Evolutionary conservation across 2,888 invertebrate genomes (phyloP).

Genomic region (Morinoia aosen): DNA sequence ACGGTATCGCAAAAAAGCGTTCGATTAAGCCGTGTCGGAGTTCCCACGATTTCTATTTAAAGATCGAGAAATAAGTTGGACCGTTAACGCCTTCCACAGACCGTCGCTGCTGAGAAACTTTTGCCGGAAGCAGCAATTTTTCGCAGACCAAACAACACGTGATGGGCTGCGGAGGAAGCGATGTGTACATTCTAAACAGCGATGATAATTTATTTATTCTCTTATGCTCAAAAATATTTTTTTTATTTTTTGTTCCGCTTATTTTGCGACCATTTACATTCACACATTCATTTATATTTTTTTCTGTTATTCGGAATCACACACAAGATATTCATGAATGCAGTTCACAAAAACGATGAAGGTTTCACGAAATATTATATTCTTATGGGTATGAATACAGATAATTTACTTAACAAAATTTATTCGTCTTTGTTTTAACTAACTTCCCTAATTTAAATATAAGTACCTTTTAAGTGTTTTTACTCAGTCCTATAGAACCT

Average conservation of each 20-base stretch:
- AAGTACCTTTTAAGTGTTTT: not conserved
- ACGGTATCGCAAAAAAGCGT: not conserved
- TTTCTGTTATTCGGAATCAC: not conserved
- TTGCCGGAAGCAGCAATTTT: slow-evolving; percentile 13
- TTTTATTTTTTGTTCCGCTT: no score
- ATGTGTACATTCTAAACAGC: no score
- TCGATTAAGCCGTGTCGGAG: not conserved
- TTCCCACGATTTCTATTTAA: slow-evolving; percentile 38
- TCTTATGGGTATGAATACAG: not conserved
- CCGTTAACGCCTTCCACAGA: not conserved
- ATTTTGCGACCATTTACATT: no score
- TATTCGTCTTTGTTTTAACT: not conserved
- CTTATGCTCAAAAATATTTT: no score
- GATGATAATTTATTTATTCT: no score
- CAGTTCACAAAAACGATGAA: not conserved
- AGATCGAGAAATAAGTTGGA: slow-evolving; percentile 22
- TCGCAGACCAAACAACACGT: not conserved
- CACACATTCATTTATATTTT: not conserved
- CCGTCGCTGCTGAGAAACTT: not conserved
- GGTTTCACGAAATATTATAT: not conserved
- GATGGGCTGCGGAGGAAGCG: not conserved
- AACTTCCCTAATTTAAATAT: not conserved
- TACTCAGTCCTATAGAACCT: not conserved
- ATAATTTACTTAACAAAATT: not conserved
- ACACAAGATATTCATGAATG: not conserved